Conservation (phyloP, 2,797 vertebrate genomes). For the Myotis findleyi region DNA sequence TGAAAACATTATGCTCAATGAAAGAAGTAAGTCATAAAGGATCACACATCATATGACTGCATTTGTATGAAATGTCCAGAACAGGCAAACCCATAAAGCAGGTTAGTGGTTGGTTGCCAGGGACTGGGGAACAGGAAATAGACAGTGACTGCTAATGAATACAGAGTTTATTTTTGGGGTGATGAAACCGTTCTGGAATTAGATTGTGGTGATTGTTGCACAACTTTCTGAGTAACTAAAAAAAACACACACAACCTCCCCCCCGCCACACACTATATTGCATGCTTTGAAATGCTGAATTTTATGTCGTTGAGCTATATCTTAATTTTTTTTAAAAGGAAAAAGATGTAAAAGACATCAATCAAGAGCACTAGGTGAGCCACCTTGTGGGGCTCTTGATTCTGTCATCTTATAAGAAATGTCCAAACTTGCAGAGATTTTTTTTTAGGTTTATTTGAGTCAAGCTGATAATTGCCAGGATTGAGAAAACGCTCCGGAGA, state of each 20-base stretch:
- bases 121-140: background rate
- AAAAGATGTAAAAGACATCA: background rate
- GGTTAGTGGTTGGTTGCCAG: background rate
- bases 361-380: background rate
- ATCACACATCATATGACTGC: background rate
- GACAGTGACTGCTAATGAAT: background rate
- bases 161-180: background rate
- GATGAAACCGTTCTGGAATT: slow-evolving; percentile 36
- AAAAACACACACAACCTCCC: background rate
- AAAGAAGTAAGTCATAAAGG: background rate
- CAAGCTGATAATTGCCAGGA: background rate
- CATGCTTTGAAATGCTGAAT: background rate
- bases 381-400: background rate
- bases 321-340: background rate
- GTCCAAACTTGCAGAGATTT: background rate
- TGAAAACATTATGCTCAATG: background rate
- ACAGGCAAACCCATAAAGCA: background rate
- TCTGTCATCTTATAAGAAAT: background rate
- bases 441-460: background rate
- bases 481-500: background rate
- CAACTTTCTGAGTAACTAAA: background rate
- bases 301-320: background rate
- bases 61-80: background rate
- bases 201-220: background rate
- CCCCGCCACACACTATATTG: background rate